phyloP scores from a whole-genome alignment of 2,113 vertebrate species.

The Lasiurus borealis region DNA sequence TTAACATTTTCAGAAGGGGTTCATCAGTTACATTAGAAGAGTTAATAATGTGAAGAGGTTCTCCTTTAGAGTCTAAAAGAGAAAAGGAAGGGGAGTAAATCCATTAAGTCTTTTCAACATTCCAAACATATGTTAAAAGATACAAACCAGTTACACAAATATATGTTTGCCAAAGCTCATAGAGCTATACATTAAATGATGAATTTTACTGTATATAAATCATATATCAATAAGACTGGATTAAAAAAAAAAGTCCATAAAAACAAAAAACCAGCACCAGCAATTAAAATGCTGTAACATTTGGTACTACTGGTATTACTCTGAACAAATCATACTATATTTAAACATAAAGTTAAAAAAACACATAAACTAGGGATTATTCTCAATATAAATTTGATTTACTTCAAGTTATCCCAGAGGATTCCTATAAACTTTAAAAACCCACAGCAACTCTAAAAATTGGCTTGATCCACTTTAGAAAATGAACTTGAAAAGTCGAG shows the following conservation, averaged over 20 bases:
- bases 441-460: neutral
- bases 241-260: neutral
- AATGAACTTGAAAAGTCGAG: neutral
- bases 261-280: neutral
- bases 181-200: neutral
- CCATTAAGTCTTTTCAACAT: neutral
- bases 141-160: neutral
- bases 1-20: conserved; percentile 95
- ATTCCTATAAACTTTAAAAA: conserved; percentile 18
- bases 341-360: conserved; percentile 54
- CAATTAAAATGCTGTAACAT: neutral
- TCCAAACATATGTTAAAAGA: neutral
- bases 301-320: neutral
- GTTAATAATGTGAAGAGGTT: conserved; percentile 91
- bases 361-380: neutral
- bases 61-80: conserved; percentile 89
- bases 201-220: neutral
- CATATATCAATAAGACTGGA: neutral
- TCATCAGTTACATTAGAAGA: conserved; percentile 90
- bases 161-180: neutral
- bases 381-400: conserved; percentile 25
- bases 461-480: neutral
- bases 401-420: neutral
- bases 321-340: conserved; percentile 14
- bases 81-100: conserved; percentile 45